Evolutionary conservation across 30 jellyfish, hydroid and myxozoan genomes (phyloP).

Genomic region (Rhopilema esculentum): DNA sequence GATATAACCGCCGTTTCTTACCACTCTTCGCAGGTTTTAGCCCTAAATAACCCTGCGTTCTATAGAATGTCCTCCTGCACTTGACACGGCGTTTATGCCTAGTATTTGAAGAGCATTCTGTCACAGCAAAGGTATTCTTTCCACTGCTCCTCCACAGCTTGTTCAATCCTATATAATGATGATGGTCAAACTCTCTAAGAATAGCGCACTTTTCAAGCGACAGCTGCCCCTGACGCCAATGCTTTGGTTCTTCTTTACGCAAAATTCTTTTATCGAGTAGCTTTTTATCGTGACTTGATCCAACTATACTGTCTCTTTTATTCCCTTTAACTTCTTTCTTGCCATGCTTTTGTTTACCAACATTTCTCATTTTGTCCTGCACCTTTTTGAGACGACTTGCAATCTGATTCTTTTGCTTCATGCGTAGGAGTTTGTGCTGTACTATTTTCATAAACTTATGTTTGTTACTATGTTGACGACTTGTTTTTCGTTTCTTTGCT

Average conservation of each 20-base stretch:
- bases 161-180: slow-evolving; percentile 46
- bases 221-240: slow-evolving; percentile 62
- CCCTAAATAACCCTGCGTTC: slow-evolving; percentile 51
- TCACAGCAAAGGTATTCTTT: slow-evolving; percentile 36
- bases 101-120: slow-evolving; percentile 44
- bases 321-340: not conserved
- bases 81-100: slow-evolving; percentile 12
- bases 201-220: slow-evolving; percentile 24
- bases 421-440: slow-evolving; percentile 49
- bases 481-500: not conserved
- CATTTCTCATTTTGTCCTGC: slow-evolving; percentile 40
- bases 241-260: slow-evolving; percentile 53
- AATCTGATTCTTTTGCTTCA: slow-evolving; percentile 62
- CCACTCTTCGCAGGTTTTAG: slow-evolving; percentile 9
- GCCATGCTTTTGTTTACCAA: slow-evolving; percentile 32
- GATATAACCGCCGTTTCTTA: not conserved
- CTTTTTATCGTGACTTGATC: not conserved
- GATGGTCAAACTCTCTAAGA: slow-evolving; percentile 39
- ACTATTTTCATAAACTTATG: slow-evolving; percentile 66
- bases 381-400: slow-evolving; percentile 57
- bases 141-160: slow-evolving; percentile 11
- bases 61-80: slow-evolving; percentile 49
- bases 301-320: slow-evolving; percentile 6
- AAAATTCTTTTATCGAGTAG: slow-evolving; percentile 27
- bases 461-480: not conserved